Conservation (phyloP, 92 coral and sea anemone genomes). For the Paramuricea clavata region DNA sequence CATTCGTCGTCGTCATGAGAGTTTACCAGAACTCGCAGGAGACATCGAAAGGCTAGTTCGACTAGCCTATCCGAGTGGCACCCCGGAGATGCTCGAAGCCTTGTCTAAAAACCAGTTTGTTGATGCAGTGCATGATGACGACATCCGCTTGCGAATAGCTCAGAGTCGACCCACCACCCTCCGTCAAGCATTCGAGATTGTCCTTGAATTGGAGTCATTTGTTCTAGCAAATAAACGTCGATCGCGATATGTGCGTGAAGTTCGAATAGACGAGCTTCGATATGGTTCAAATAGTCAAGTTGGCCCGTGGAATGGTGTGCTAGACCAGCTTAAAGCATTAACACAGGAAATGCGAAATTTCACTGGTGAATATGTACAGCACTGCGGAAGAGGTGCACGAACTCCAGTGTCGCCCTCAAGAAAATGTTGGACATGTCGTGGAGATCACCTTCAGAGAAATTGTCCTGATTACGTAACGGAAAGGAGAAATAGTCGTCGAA, state of each 20-base stretch:
- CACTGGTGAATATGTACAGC: not conserved
- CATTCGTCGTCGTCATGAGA: slow-evolving; percentile 6
- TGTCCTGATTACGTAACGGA: not conserved
- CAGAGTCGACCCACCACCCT: slow-evolving; percentile 24
- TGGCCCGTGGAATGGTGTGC: not conserved
- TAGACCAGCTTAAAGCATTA: no score
- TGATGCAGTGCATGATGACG: slow-evolving; percentile 15
- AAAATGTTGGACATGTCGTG: slow-evolving; percentile 26
- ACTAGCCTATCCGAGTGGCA: slow-evolving; percentile 9
- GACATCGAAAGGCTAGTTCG: slow-evolving; percentile 7
- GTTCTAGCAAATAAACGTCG: slow-evolving; percentile 17
- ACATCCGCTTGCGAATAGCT: slow-evolving; percentile 19
- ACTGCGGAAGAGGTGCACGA: not conserved
- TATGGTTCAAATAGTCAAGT: not conserved
- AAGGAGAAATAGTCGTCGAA: not conserved
- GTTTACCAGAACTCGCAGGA: slow-evolving; percentile 17
- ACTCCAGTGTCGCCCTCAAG: no score
- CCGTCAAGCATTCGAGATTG: not conserved
- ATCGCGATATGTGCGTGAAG: not conserved
- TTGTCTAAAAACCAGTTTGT: slow-evolving; percentile 6
- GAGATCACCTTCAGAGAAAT: slow-evolving; percentile 22
- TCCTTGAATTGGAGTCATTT: slow-evolving; percentile 9
- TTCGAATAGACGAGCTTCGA: not conserved
- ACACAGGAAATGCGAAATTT: no score
- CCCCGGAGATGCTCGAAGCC: slow-evolving; percentile 5